Evolutionary conservation across 2,797 vertebrate species (phyloP).

Genomic region (Natrix natrix): DNA sequence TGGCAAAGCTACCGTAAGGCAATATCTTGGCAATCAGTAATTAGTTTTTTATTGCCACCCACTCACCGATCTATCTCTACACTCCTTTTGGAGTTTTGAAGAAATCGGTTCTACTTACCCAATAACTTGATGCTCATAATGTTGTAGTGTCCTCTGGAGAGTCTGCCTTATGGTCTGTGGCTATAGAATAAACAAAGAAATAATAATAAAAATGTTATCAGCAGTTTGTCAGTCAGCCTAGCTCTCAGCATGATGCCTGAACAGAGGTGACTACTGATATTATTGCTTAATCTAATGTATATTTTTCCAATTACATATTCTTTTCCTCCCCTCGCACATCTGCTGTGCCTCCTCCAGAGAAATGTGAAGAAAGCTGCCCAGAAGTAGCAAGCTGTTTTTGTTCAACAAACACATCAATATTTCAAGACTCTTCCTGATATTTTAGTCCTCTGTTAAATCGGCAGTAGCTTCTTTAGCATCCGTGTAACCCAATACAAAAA

Average conservation of each 20-base stretch:
- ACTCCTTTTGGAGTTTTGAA: neutral
- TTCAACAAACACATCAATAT: slow-evolving; percentile 31
- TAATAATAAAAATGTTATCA: slow-evolving; percentile 60
- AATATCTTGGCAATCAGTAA: neutral
- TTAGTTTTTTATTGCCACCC: neutral
- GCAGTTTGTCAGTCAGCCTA: slow-evolving; percentile 32
- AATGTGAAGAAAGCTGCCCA: slow-evolving; percentile 41
- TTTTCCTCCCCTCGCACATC: slow-evolving; percentile 32
- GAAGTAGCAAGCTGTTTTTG: slow-evolving; percentile 40
- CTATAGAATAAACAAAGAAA: slow-evolving; percentile 70
- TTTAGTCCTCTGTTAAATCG: slow-evolving; percentile 45
- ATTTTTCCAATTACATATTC: slow-evolving; percentile 42
- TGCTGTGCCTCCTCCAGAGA: slow-evolving; percentile 20
- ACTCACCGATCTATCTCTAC: neutral
- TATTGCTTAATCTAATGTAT: slow-evolving; percentile 20
- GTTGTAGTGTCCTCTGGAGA: slow-evolving; percentile 89
- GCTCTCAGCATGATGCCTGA: slow-evolving; percentile 26
- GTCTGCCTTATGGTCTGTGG: slow-evolving; percentile 92
- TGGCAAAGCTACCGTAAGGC: neutral
- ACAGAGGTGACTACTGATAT: slow-evolving; percentile 33
- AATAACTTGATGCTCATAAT: slow-evolving; percentile 89
- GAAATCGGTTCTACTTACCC: slow-evolving; percentile 76
- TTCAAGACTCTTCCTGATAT: slow-evolving; percentile 37
- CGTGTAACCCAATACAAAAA: slow-evolving; percentile 33
- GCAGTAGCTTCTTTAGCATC: slow-evolving; percentile 26